Base-by-base conservation (phyloP, 2,888 invertebrate genomes). In the Orthosia gracilis region DNA sequence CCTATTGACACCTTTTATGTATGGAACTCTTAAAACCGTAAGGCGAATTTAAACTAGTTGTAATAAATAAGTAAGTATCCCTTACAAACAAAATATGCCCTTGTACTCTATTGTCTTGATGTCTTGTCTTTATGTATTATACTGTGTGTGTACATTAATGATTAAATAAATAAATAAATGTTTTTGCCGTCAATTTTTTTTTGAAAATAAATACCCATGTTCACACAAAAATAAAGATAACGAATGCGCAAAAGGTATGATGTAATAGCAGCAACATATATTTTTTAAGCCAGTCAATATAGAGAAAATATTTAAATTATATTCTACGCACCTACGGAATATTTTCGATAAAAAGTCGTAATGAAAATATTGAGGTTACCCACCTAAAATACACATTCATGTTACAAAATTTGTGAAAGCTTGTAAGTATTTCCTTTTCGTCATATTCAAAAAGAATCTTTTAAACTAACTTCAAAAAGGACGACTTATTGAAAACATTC, bases 401-500 rank as follows among this genome's bases (percentile, higher is more conserved):
- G 45, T 67, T 64, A 50, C 40, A 50, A 49, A 26, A 70, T 47
- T 18, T 45, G 15, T 47, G 13, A 62, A 26, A 50, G 23, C 49
- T 63, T 54, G 50, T 2, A 31, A 76, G 23, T 23, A 76, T 76
- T 82, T 71, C 73, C 68, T 65, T 70, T 74, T 59, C 49, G 26
- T 59, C 59, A 65, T 64, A 64, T 75, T 76, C 64, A 80, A 83
- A 85, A 78, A 72, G 63, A 75, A 87, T 85, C 73, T 89, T 87
- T 84, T 80, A 86, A 85, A 87, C 80, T 83, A 76, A 88, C 87
- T 89, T 90, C 87, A 90, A 91, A 93, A 92, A 89, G 90, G 89
- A 90, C 91, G 91, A 93, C 90, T 93, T 94, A 94, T 92, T 92
- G 92, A 91, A 89, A 92, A 91, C 94, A 94, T 95, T 93, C 87